Evolutionary conservation across 2,797 vertebrate genomes (phyloP), one percentile per base, ranked within the genome.

Genomic region (Galaxias olidus): DNA sequence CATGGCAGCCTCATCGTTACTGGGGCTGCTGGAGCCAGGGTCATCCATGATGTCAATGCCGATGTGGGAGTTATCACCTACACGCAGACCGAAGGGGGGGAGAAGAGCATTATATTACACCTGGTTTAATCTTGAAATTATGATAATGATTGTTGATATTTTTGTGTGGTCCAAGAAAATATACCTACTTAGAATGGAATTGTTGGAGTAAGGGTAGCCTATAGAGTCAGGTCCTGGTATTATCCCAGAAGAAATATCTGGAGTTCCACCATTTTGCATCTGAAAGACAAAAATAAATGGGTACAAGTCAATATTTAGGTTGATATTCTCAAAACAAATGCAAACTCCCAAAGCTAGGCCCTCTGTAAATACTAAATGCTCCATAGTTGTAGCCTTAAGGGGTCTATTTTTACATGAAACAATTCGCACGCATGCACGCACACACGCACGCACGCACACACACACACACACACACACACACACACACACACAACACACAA

Each of bases 1-100:
- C 98, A 99, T 99, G 8, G 98, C 98, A 0, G 97, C 97, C 84
- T 99, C 98, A 0, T 99, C 98, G 0, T 98, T 98, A 80, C 96
- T 98, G 58, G 96, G 97, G 81, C 97, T 99, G 85, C 97, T 99
- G 43, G 96, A 98, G 46, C 97, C 96, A 10, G 96, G 96, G 17
- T 98, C 96, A 54, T 98, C 96, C 75, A 98, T 95, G 92, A 98
- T 96, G 71, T 98, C 95, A 9, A 98, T 95, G 73, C 95, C 95
- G 62, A 98, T 92, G 74, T 98, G 96, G 12, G 96, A 94, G 84
- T 96, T 96, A 68, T 97, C 96, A 57, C 96, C 98, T 99, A 81
- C 48, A 75, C 17, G 14, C 1, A 11, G n/a, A 17, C 8, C 11
- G 47, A 53, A 19, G 48, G 4, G 44, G 14, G 4, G 45, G 18